These are phyloP conservation scores for Catagonus wagneri DNA, from an alignment of 2,113 vertebrate genomes.

Conservation along the genomic window DNA sequence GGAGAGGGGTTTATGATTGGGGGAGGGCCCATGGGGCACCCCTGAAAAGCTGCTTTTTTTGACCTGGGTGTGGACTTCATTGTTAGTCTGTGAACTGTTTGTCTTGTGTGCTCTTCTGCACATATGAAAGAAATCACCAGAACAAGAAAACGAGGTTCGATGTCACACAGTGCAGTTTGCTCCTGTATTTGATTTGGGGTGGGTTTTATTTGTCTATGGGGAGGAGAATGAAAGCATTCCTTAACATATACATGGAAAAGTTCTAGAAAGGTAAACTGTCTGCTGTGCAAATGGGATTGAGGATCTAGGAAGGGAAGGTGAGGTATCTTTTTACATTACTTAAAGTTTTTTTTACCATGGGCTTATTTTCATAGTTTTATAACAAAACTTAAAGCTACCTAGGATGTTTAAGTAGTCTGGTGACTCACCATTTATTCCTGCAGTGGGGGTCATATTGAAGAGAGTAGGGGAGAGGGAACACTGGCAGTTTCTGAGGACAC, in stretches of 20 bases:
- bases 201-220: not conserved
- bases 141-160: not conserved
- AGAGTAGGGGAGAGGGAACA: not conserved
- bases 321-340: slow-evolving; percentile 5
- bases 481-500: not conserved
- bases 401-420: not conserved
- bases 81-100: not conserved
- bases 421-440: not conserved
- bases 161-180: not conserved
- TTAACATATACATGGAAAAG: not conserved
- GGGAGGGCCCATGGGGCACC: not conserved
- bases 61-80: not conserved
- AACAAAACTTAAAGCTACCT: not conserved
- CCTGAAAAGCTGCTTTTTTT: not conserved
- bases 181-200: not conserved
- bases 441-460: not conserved
- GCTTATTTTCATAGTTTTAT: slow-evolving; percentile 34
- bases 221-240: slow-evolving; percentile 5
- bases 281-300: not conserved
- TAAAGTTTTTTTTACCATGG: slow-evolving; percentile 28
- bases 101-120: not conserved
- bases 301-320: not conserved
- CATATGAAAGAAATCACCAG: not conserved
- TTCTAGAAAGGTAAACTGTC: slow-evolving; percentile 28
- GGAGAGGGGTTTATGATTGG: not conserved